phyloP scores from a whole-genome alignment of 2,888 invertebrate species.

The Adineta ricciae region DNA sequence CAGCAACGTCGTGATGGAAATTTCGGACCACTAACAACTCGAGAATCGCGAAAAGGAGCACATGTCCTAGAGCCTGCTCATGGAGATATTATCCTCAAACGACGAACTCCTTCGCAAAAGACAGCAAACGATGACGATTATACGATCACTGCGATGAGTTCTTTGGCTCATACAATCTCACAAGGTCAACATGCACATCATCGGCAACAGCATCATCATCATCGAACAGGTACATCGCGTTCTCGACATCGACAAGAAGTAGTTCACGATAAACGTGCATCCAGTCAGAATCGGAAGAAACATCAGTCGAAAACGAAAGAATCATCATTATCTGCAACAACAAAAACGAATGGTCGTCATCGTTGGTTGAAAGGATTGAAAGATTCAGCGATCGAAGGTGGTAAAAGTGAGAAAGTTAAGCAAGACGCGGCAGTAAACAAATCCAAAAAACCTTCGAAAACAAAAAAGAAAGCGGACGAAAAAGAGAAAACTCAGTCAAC shows the following conservation, averaged over 20 bases:
- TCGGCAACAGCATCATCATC: not conserved
- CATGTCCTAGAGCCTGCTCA: not conserved
- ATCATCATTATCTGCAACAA: not conserved
- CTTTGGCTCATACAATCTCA: not conserved
- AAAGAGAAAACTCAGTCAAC: not conserved
- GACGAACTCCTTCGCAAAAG: not conserved
- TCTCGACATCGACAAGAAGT: not conserved
- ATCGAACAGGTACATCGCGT: not conserved
- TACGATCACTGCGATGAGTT: not conserved
- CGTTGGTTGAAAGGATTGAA: not conserved
- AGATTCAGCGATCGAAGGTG: not conserved
- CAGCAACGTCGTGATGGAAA: not conserved
- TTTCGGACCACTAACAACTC: not conserved
- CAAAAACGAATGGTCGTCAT: not conserved
- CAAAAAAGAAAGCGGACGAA: not conserved
- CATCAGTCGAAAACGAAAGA: not conserved
- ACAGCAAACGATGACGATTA: not conserved
- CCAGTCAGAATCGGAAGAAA: not conserved
- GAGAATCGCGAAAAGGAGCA: not conserved
- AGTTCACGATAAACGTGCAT: not conserved
- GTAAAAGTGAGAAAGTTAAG: not conserved
- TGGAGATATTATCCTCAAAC: slow-evolving; percentile 5
- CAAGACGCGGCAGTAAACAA: not conserved
- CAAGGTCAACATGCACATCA: not conserved
- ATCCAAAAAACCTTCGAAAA: not conserved